Evolutionary conservation across 2,888 invertebrate species (phyloP), one percentile per base, ranked within the genome.

Genomic region (Tipula lateralis): DNA sequence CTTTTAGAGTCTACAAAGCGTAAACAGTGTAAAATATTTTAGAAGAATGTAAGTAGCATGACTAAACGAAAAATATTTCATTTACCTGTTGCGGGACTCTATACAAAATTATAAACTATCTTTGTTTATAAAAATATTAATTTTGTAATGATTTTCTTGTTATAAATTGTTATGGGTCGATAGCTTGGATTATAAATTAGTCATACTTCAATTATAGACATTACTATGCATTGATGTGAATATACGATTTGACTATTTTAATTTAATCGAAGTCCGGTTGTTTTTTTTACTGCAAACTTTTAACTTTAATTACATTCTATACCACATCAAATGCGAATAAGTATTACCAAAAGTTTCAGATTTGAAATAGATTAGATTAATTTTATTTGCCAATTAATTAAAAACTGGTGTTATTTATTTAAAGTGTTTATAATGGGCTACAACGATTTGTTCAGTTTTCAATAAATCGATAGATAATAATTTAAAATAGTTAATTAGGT

Each of bases 1-100:
- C 66, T 66, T 66, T 66, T 66, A 66, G 66, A 66, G 66, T 66
- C 66, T 24, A 66, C 66, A 66, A 66, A 66, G 66, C 66, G 66
- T 66, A 66, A 66, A 66, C 66, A 66, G 66, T 66, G 66, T 66
- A 24, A 66, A 66, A 66, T 66, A 66, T 66, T 66, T 66, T 66
- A 66, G 66, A 66, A 66, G 66, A 66, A 66, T 66, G 66, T 66
- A 66, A 66, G 66, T 66, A 66, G 66, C 66, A 66, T 66, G 66
- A 66, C 66, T 66, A 66, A 66, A 66, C 24, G 66, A 24, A 66
- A 66, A 66, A 66, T 66, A 66, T 66, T 66, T 66, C 66, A 66
- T 66, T 66, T 66, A 66, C 66, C 66, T 66, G 66, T 66, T 66
- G 24, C 66, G 66, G 66, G 66, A 66, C 66, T 66, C 66, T 66